Evolutionary conservation across 1,140 invertebrate genomes (phyloP).

Genomic region (Trissolcus basalis): DNA sequence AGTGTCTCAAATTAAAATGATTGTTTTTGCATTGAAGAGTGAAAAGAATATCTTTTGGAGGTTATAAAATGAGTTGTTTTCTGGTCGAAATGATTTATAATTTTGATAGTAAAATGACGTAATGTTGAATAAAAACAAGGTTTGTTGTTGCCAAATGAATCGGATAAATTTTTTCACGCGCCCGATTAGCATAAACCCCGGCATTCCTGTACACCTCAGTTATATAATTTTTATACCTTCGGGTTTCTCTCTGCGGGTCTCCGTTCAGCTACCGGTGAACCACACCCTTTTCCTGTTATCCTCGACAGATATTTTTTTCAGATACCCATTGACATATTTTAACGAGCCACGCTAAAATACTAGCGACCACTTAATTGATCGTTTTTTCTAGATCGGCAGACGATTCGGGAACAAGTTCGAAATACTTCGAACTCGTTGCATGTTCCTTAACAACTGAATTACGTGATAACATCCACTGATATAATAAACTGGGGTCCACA

Average conservation of each 20-base stretch:
- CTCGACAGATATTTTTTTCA: slow-evolving; percentile 49
- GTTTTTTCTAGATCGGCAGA: slow-evolving; percentile 49
- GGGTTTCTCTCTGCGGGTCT: slow-evolving; percentile 24
- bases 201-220: slow-evolving; percentile 31
- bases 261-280: slow-evolving; percentile 56
- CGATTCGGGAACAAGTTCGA: slow-evolving; percentile 40
- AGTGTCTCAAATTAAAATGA: too few relatives aligned
- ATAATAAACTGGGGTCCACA: slow-evolving; percentile 16
- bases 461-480: slow-evolving; percentile 12
- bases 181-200: slow-evolving; percentile 42
- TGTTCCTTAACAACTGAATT: slow-evolving; percentile 36
- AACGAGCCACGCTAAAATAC: slow-evolving; percentile 43
- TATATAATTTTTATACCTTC: slow-evolving; percentile 44
- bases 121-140: too few relatives aligned
- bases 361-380: slow-evolving; percentile 54
- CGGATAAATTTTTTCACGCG: slow-evolving; percentile 14
- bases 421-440: slow-evolving; percentile 25
- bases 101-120: too few relatives aligned
- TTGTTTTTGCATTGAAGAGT: too few relatives aligned
- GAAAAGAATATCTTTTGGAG: too few relatives aligned
- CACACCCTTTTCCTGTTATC: slow-evolving; percentile 58
- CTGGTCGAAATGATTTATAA: too few relatives aligned
- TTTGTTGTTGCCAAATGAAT: background rate
- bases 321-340: slow-evolving; percentile 54
- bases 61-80: too few relatives aligned